Base-by-base conservation (phyloP, 2,888 invertebrate genomes). In the Celastrina argiolus region DNA sequence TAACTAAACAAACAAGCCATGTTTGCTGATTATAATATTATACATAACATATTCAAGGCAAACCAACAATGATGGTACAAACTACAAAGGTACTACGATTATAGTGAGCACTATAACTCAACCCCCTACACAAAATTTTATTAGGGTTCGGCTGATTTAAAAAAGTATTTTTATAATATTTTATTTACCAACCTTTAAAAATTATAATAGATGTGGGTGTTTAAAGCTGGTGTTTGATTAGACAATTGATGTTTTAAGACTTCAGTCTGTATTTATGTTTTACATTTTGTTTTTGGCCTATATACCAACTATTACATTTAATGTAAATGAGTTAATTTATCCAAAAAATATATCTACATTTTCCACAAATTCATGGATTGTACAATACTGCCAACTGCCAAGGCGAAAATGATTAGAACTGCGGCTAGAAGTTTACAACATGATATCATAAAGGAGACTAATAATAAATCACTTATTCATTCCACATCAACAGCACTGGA, bases 381-480 rank as follows among this genome's bases (percentile, higher is more conserved):
- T 34, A 36, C 36, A 36, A 61, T 61, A 36, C 22, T 12, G 12
- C 39, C 61, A 61, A 36, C 22, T 12, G 12, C 39, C 61, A 61
- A 61, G 61, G 61, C 61, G 18, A 61, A 61, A 61, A 36, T 61
- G 22, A 39, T 61, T 61, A 61, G 61, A 0, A 39, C 36, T 1
- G 14, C 16, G 34, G 34, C 22, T 18, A 22, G 39, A 61, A 36
- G 61, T 36, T 34, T 18, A 61, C 36, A 59, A 16, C 34, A 59
- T 39, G 61, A 36, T 39, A 61, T 39, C 61, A 61, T 36, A 39
- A 61, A 18, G 36, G 59, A 59, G 31, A 59, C 34, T 59, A 5
- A 36, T 36, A 61, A 61, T 61, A 61, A 61, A 61, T 61, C 61
- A 61, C 61, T 61, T 61, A 61, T 61, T 61, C 61, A 39, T 61